These are phyloP conservation scores for Dicyrtoma fusca DNA, from an alignment of 2,888 invertebrate species.

Conservation along the genomic window DNA sequence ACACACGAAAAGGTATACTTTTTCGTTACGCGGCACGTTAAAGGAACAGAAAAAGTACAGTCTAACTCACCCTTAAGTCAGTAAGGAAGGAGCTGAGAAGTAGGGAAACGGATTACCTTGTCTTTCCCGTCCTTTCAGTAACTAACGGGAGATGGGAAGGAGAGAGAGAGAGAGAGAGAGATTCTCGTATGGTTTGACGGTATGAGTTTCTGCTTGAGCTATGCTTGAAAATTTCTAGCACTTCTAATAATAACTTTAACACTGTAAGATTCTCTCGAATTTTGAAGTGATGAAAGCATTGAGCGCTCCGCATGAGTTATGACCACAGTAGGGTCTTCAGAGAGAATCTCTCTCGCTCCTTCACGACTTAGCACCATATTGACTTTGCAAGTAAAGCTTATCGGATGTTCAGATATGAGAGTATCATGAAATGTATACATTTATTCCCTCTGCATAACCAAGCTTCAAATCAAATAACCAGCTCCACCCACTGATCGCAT, in stretches of 20 bases:
- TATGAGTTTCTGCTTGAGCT: background rate
- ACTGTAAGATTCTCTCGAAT: conserved; percentile 19
- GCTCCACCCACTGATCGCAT: background rate
- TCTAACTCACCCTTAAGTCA: background rate
- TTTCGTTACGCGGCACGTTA: no score
- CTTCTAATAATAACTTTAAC: conserved; percentile 33
- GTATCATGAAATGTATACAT: conserved; percentile 7
- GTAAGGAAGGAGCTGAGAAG: background rate
- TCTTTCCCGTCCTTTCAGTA: background rate
- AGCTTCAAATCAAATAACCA: conserved; percentile 4
- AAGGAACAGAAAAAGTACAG: no score
- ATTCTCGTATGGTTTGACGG: background rate
- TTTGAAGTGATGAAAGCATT: conserved; percentile 28
- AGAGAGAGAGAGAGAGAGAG: background rate
- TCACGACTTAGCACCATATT: conserved; percentile 18
- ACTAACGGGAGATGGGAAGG: background rate
- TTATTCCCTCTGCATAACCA: conserved; percentile 4
- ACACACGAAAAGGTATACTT: background rate
- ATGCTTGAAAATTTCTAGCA: conserved; percentile 23
- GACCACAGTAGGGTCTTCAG: conserved; percentile 19
- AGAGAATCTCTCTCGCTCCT: conserved; percentile 14
- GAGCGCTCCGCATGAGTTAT: conserved; percentile 33
- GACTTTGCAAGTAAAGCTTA: conserved; percentile 15
- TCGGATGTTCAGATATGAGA: conserved; percentile 1
- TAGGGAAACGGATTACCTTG: background rate